These are phyloP conservation scores for Lasioglossum malachurum DNA, from an alignment of 2,888 invertebrate species.

Conservation along the genomic window DNA sequence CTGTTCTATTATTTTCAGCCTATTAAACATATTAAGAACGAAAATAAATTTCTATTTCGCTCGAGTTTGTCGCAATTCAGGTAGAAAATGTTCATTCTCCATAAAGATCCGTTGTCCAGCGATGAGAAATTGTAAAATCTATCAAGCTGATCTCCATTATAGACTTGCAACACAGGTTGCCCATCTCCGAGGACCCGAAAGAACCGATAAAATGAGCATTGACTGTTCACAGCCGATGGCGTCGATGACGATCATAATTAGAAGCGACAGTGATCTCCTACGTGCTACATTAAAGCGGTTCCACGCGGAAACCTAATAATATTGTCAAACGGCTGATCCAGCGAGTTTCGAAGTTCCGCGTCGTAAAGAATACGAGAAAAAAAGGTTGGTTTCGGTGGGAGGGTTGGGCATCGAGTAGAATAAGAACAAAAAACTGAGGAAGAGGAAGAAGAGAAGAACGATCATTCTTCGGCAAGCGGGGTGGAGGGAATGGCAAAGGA, in stretches of 20 bases:
- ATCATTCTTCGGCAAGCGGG: background rate
- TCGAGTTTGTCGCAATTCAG: too few species aligned
- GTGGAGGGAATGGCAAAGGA: background rate
- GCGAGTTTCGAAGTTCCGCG: conserved; percentile 52
- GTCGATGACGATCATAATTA: conserved; percentile 24
- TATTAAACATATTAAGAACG: too few species aligned
- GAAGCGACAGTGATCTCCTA: conserved; percentile 12
- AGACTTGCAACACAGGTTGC: background rate
- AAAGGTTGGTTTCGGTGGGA: background rate
- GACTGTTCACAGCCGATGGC: background rate
- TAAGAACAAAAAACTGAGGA: background rate
- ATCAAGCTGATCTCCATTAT: too few species aligned
- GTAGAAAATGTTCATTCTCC: too few species aligned
- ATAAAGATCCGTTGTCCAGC: too few species aligned
- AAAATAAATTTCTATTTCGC: too few species aligned
- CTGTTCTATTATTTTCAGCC: too few species aligned
- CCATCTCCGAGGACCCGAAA: background rate
- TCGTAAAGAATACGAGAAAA: conserved; percentile 1
- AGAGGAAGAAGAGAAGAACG: background rate
- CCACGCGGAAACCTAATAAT: conserved; percentile 11
- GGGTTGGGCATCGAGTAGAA: background rate
- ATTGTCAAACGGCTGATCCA: conserved; percentile 29
- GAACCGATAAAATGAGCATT: background rate
- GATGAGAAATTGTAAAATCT: too few species aligned
- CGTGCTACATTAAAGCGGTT: background rate